Evolutionary conservation across 2,113 vertebrate species (phyloP), one percentile per base, ranked within the genome.

Genomic region (Oriolus oriolus): DNA sequence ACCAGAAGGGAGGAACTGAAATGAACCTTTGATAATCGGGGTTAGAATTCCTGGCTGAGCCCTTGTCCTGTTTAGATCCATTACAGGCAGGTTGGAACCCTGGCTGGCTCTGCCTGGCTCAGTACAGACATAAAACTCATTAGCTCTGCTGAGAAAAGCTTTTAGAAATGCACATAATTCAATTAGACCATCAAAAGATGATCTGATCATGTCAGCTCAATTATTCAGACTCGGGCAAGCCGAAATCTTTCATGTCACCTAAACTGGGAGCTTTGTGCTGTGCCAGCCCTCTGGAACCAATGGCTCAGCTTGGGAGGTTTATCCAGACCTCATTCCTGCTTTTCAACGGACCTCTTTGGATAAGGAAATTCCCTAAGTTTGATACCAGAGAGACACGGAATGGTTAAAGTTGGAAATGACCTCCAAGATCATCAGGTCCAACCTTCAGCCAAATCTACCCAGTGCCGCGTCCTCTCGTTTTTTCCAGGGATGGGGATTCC

Each of bases 151-250:
- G 44, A 60, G 65, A 84, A 71, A 74, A 87, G 93, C 96, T 91
- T 82, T 94, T 50, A 50, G 73, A 89, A 82, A 76, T 23, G 19
- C 74, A 65, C 53, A 18, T 89, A 73, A 95, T 91, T 95, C 78
- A 94, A 95, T 97, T 96, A 95, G 84, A 63, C 31, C 77, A 57
- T 93, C 87, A 89, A 75, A 74, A 89, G 74, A 87, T 93, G 84
- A 96, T 91, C 84, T 91, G 65, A 91, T 89, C 56, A 50, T 35
- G 28, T 95, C 86, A 79, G 49, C 37, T 93, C 93, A 93, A 82
- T 96, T 95, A 79, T 60, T 84, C 65, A 73, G 87, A 45, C 33
- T 42, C 17, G 21, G 49, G 30, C 47, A 64, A 84, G 61, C 39
- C 76, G 33, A 89, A 75, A 39, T 61, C 81, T 78, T 75, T 91